Evolutionary conservation across 1,140 invertebrate genomes (phyloP), one percentile per base, ranked within the genome.

Genomic region (Trichoplusia ni): DNA sequence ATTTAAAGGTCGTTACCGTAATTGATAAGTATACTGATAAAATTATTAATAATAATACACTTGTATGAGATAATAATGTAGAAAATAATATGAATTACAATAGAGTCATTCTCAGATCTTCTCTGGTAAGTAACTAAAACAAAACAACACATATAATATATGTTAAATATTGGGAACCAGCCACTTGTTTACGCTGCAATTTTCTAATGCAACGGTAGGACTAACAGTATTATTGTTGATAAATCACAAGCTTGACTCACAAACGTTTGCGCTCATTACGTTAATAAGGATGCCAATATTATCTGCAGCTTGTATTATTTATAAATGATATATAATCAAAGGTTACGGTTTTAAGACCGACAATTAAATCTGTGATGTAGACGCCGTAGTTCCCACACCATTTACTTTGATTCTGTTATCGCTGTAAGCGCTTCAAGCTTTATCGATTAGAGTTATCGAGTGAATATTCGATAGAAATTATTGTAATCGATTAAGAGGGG

Each of bases 391-490:
- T 51, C 47, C 47, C 47, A 51, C 47, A 35, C 27, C 47, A 21
- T 35, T 51, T 35, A 13, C 7, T 35, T 46, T 31, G 27, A 51
- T 47, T 47, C 13, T 31, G 44, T 14, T 29, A 29, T 9, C 29
- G 25, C 23, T 46, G 7, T 27, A 40, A 58, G 53, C 54, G 54
- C 54, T 58, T 58, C 19, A 42, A 35, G 54, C 54, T 9, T 27
- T 19, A 8, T 31, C 2, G 21, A 6, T 40, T 0, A 2, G 11
- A 6, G 11, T 2, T 1, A 33, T 33, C 29, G 9, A 2, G 11
- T 40, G 11, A 16, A 40, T 40, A 40, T 40, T 18, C 16, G 7
- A 13, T 3, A 33, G 8, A n/a, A 33, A n/a, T 4, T 0, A n/a
- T 8, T 2, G 29, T n/a, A n/a, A n/a, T n/a, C n/a, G n/a, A n/a